Evolutionary conservation across 1,140 invertebrate genomes (phyloP), one percentile per base, ranked within the genome.

Genomic region (Anoplophora glabripennis): DNA sequence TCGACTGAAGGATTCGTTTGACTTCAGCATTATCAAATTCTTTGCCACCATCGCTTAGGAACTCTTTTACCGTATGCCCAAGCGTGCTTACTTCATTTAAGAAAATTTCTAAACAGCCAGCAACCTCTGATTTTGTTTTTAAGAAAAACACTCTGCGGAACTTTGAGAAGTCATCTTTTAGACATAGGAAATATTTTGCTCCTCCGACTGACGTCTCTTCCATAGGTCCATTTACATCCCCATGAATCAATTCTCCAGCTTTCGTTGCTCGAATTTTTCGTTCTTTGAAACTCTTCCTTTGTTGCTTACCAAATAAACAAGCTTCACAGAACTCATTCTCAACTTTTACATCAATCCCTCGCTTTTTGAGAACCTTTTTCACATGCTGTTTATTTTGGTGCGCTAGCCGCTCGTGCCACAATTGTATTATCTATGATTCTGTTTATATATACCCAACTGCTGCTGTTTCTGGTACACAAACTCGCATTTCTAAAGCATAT

Each of bases 91-190:
- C 35, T 37, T 53, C 11, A 1, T 53, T 53, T 1, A 40, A 12
- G 17, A 53, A 17, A 35, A 36, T 38, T 18, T 35, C 14, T 7
- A 12, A 11, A 49, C 9, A 49, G 11, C 14, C n/a, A 9, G 15
- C 12, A 4, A 15, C 40, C 7, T 42, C 40, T 4, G 11, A 42
- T 18, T 53, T 40, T 41, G 35, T 34, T 71, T 65, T 70, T n/a
- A 78, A 10, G 51, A 77, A 76, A 57, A 71, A 72, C 9, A 75
- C 63, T 8, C 63, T 59, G 11, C 59, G 63, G 58, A 60, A 73
- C n/a, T 68, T 66, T 1, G 64, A 60, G 44, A 28, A 64, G 36
- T 76, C 72, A 58, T 76, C 72, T 44, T 74, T 70, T 41, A 75
- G 75, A 1, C 66, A 66, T 7, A 75, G 14, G 34, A 75, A 68